Conservation (phyloP, 1,140 invertebrate genomes). For the Arion vulgaris region DNA sequence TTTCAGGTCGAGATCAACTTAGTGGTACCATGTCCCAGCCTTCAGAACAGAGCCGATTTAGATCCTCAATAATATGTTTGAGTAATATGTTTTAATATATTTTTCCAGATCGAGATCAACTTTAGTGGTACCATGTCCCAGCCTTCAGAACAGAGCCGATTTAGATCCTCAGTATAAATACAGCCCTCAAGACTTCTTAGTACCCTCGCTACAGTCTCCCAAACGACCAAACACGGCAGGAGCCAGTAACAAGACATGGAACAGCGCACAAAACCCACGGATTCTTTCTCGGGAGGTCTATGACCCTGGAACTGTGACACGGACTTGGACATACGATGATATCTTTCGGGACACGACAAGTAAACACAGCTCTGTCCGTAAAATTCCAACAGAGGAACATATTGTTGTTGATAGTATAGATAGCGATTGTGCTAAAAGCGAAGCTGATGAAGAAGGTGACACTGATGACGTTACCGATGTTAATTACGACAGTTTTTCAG, state of each 20-base stretch:
- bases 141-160: not conserved
- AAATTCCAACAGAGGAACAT: not conserved
- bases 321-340: constrained; percentile 44
- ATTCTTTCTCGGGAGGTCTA: constrained; percentile 50
- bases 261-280: constrained; percentile 54
- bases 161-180: not conserved
- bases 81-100: too few species aligned
- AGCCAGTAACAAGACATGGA: constrained; percentile 53
- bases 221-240: constrained; percentile 47
- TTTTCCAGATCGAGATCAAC: not conserved
- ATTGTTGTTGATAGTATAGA: constrained; percentile 52
- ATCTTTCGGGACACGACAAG: constrained; percentile 35
- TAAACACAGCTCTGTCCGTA: constrained; percentile 30
- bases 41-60: not conserved
- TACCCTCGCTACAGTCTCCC: not conserved
- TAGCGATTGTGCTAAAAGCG: constrained; percentile 40
- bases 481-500: constrained; percentile 41
- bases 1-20: not conserved
- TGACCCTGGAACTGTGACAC: not conserved
- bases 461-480: constrained; percentile 40
- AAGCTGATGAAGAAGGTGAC: constrained; percentile 48
- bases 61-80: not conserved
- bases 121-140: not conserved
- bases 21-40: not conserved
- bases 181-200: not conserved